Evolutionary conservation across 2,113 vertebrate genomes (phyloP).

Genomic region (Melospiza georgiana): DNA sequence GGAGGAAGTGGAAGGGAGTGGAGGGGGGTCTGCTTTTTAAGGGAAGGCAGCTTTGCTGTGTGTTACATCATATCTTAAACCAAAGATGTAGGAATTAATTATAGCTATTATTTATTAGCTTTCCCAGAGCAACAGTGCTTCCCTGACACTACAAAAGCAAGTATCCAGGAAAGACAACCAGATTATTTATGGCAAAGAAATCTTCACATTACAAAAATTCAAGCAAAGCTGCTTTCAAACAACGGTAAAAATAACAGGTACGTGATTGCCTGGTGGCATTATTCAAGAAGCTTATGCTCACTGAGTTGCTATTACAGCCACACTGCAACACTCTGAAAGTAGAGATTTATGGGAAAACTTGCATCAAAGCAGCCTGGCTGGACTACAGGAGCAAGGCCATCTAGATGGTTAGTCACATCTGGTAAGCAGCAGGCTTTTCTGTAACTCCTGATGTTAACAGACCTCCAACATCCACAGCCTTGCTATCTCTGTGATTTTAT

Average conservation of each 20-base stretch:
- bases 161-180: background rate
- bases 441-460: conserved; percentile 29
- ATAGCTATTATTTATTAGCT: background rate
- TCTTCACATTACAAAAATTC: background rate
- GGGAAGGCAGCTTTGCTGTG: background rate
- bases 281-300: background rate
- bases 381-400: background rate
- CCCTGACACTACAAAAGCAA: background rate
- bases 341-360: background rate
- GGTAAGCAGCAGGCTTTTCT: background rate
- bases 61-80: background rate
- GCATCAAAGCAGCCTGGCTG: background rate
- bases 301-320: background rate
- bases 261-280: background rate
- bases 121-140: background rate
- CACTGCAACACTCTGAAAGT: background rate
- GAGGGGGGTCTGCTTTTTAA: background rate
- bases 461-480: background rate
- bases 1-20: background rate
- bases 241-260: background rate
- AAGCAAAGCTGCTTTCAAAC: background rate
- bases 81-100: background rate
- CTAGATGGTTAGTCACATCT: background rate
- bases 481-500: conserved; percentile 16
- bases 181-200: background rate